phyloP scores from a whole-genome alignment of 2,797 vertebrate species.

The Aulostomus chinensis region DNA sequence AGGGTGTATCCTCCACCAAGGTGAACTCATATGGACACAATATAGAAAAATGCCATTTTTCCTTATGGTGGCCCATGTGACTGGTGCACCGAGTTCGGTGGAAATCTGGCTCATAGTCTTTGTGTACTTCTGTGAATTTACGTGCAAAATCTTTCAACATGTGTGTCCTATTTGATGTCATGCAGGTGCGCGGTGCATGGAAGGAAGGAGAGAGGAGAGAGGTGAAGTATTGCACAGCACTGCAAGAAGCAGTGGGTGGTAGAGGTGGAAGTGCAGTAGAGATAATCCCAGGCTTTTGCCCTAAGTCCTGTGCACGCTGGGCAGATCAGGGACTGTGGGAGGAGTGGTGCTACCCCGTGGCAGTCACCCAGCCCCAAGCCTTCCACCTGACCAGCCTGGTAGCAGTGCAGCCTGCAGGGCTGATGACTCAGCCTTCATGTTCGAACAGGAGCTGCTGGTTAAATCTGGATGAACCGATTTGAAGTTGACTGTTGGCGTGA shows the following conservation, averaged over 20 bases:
- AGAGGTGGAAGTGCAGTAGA: constrained; percentile 75
- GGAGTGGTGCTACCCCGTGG: constrained; percentile 85
- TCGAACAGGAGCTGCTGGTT: constrained; percentile 27
- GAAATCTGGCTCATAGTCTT: too few species aligned
- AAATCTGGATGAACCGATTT: constrained; percentile 33
- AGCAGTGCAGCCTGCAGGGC: constrained; percentile 33
- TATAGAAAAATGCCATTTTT: too few species aligned
- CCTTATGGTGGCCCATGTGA: too few species aligned
- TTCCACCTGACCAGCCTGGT: constrained; percentile 80
- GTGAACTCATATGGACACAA: too few species aligned
- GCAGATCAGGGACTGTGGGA: constrained; percentile 84
- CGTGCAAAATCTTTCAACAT: constrained; percentile 6
- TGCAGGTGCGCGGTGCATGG: constrained; percentile 22
- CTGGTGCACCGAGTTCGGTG: too few species aligned
- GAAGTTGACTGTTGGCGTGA: constrained; percentile 19
- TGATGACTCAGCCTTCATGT: constrained; percentile 43
- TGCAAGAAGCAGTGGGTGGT: constrained; percentile 61
- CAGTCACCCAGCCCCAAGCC: constrained; percentile 78
- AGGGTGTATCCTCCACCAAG: too few species aligned
- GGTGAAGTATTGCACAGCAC: constrained; percentile 8
- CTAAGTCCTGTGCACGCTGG: constrained; percentile 85
- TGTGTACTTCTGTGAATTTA: too few species aligned
- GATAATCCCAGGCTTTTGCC: constrained; percentile 85
- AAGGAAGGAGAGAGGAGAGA: constrained; percentile 5
- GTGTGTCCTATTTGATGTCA: constrained; percentile 14